These are phyloP conservation scores for Deladenus siricidicola DNA, from an alignment of 2,888 invertebrate genomes.

Conservation along the genomic window DNA sequence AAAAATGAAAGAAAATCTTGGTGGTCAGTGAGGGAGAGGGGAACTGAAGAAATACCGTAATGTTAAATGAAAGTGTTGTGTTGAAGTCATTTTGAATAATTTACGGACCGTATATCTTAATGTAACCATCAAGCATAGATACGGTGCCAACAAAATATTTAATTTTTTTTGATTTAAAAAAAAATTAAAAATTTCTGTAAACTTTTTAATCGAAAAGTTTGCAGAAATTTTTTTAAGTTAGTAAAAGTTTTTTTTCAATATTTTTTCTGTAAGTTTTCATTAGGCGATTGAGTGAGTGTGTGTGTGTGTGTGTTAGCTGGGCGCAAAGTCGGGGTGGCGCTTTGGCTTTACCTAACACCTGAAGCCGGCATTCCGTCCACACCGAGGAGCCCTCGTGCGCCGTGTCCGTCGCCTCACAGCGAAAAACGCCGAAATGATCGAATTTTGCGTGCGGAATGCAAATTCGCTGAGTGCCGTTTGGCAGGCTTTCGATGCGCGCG, in stretches of 20 bases:
- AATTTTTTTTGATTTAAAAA: too few species aligned
- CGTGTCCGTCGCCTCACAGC: slow-evolving; percentile 18
- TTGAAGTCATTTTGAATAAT: too few species aligned
- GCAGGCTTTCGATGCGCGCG: slow-evolving; percentile 11
- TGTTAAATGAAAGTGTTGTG: neutral
- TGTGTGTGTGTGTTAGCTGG: neutral
- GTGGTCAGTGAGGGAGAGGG: too few species aligned
- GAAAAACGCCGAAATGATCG: slow-evolving; percentile 17
- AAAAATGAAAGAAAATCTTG: too few species aligned
- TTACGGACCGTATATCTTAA: too few species aligned
- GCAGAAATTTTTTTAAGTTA: neutral
- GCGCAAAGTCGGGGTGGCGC: neutral
- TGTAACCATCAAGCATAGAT: too few species aligned
- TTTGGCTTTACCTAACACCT: slow-evolving; percentile 20
- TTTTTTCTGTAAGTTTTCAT: neutral
- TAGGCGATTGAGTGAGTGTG: neutral
- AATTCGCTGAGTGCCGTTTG: slow-evolving; percentile 56
- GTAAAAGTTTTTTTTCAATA: too few species aligned
- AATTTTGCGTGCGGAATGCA: slow-evolving; percentile 54
- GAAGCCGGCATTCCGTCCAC: slow-evolving; percentile 29
- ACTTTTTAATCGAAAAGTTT: too few species aligned
- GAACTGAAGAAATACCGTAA: too few species aligned
- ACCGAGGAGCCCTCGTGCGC: slow-evolving; percentile 14
- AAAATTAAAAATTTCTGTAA: too few species aligned
- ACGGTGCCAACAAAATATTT: too few species aligned